Percentiles rank a stretch among this genome's conserved stretches.
These are phyloP conservation scores for Thomomys bottae DNA, from an alignment of 2,113 vertebrate species.

Conservation along the genomic window DNA sequence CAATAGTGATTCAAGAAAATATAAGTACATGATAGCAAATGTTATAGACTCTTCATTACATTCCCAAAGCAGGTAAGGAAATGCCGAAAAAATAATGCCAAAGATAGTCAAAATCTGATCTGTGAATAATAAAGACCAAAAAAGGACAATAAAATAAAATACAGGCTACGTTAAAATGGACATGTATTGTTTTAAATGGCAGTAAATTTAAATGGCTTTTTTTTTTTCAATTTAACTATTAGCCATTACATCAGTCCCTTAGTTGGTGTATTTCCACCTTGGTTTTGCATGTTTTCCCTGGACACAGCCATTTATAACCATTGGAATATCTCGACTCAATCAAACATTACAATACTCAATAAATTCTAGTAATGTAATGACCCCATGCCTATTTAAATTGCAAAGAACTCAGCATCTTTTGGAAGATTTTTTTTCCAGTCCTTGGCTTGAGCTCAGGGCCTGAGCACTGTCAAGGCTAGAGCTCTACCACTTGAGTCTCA, in stretches of 20 bases:
- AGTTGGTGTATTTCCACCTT: neutral
- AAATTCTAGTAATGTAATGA: neutral
- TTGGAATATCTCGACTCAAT: neutral
- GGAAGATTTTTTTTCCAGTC: too few relatives aligned
- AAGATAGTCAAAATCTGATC: neutral
- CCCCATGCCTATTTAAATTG: neutral
- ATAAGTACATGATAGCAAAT: neutral
- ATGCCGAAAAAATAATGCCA: neutral
- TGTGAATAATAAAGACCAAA: neutral
- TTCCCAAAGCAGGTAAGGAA: neutral
- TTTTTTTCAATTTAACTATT: constrained; percentile 19
- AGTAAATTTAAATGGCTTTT: constrained; percentile 13
- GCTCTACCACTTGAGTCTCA: too few relatives aligned
- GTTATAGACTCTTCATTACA: neutral
- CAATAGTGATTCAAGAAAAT: neutral
- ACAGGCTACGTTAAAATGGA: neutral
- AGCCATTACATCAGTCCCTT: neutral
- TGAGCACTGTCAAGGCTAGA: too few relatives aligned
- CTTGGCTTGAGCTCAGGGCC: too few relatives aligned
- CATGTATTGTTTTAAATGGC: neutral
- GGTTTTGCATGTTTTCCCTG: neutral
- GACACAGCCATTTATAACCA: too few relatives aligned
- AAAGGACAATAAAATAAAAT: neutral
- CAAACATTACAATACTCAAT: neutral
- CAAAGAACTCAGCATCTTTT: neutral